Conservation (phyloP, 2,113 vertebrate genomes). For the Albula glossodonta region DNA sequence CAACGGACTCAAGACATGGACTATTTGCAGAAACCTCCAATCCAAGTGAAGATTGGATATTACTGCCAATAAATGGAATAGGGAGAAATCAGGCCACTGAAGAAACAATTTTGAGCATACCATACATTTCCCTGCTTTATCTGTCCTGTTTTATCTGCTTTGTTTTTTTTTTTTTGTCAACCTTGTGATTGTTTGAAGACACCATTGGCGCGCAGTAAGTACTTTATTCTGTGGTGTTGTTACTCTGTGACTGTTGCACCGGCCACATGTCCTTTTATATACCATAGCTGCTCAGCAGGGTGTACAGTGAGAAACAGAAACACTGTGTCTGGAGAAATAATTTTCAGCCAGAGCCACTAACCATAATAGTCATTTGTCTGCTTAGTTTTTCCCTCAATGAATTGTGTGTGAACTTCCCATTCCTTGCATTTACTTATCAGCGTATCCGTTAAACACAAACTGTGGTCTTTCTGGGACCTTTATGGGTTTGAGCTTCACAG, state of each 20-base stretch:
- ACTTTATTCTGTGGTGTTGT: neutral
- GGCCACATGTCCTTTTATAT: neutral
- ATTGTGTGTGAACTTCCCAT: neutral
- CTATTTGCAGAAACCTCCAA: neutral
- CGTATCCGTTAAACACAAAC: neutral
- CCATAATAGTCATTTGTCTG: neutral
- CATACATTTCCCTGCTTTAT: neutral
- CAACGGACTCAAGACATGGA: neutral
- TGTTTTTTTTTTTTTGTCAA: neutral
- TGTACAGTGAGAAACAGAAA: neutral
- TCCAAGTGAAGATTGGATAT: neutral
- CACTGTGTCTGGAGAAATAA: neutral
- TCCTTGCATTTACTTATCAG: neutral
- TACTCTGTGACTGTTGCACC: neutral
- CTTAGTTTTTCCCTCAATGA: neutral
- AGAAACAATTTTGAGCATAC: neutral
- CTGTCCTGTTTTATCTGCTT: neutral
- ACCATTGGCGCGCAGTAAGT: constrained; percentile 4
- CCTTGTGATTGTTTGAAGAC: neutral
- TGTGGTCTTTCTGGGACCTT: too few relatives aligned
- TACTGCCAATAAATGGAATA: neutral
- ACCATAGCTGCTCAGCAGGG: neutral
- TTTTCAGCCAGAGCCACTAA: neutral
- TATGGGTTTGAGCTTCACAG: neutral
- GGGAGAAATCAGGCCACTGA: neutral